Conservation (phyloP, 2,113 vertebrate species). For the Sterna hirundo region DNA sequence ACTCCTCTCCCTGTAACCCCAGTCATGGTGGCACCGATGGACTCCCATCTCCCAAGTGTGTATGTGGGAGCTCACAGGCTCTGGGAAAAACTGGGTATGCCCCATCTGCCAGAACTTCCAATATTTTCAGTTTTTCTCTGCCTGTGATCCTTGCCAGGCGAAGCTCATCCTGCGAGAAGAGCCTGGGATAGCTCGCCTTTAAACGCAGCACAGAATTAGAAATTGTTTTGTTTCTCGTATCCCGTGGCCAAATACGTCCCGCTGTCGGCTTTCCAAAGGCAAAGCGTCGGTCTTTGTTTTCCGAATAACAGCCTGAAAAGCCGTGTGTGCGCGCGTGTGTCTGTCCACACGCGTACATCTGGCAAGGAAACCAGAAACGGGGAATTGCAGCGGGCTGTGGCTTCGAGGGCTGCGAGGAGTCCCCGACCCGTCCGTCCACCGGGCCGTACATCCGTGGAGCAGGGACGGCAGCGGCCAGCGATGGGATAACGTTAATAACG, state of each 20-base stretch:
- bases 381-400: background rate
- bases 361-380: background rate
- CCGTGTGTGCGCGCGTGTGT: background rate
- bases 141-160: background rate
- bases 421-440: background rate
- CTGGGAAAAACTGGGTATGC: background rate
- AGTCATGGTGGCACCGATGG: accelerated
- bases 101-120: background rate
- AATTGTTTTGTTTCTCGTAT: background rate
- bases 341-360: background rate
- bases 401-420: background rate
- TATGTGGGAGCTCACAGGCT: accelerated
- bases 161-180: background rate
- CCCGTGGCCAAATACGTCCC: background rate
- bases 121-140: background rate
- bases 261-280: slow-evolving; percentile 1
- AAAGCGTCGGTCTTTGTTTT: background rate
- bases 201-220: background rate
- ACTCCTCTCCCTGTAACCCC: background rate
- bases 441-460: background rate
- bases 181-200: background rate
- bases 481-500: accelerated
- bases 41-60: accelerated
- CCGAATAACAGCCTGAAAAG: background rate
- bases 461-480: background rate